phyloP scores from a whole-genome alignment of 2,888 invertebrate genomes.

The Amiota mariae region DNA sequence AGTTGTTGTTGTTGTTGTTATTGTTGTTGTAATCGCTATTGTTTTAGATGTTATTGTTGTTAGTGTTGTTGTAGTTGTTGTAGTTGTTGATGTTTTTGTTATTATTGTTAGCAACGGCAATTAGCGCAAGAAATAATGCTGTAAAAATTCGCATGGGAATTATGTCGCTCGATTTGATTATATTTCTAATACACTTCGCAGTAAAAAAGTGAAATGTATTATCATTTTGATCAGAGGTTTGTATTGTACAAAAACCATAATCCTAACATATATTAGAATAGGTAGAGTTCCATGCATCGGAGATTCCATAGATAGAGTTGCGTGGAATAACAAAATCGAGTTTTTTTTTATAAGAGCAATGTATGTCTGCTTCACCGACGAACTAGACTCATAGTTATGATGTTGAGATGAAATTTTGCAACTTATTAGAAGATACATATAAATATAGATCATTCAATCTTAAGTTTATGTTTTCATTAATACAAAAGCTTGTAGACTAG shows the following conservation, averaged over 20 bases:
- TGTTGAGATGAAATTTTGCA: no score
- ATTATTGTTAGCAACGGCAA: constrained; percentile 23
- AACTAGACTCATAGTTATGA: no score
- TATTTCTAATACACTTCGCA: constrained; percentile 1
- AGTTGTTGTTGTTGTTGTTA: neutral
- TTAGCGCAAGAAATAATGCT: constrained; percentile 24
- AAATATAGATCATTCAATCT: no score
- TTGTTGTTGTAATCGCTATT: neutral
- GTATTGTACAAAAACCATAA: neutral
- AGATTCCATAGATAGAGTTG: no score
- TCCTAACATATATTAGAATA: no score
- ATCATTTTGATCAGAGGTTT: neutral
- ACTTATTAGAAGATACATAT: no score
- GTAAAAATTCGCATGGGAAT: constrained; percentile 27
- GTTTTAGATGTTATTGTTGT: constrained; percentile 3
- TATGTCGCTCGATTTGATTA: constrained; percentile 29
- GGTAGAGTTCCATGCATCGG: no score
- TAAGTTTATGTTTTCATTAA: no score
- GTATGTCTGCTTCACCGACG: no score
- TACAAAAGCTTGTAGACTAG: no score
- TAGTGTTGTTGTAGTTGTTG: neutral
- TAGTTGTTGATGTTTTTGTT: constrained; percentile 4
- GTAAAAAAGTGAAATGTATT: neutral
- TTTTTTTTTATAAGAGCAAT: no score
- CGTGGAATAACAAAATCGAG: no score